These are phyloP conservation scores for Taxidea taxus DNA, from an alignment of 2,113 vertebrate species.

Conservation along the genomic window DNA sequence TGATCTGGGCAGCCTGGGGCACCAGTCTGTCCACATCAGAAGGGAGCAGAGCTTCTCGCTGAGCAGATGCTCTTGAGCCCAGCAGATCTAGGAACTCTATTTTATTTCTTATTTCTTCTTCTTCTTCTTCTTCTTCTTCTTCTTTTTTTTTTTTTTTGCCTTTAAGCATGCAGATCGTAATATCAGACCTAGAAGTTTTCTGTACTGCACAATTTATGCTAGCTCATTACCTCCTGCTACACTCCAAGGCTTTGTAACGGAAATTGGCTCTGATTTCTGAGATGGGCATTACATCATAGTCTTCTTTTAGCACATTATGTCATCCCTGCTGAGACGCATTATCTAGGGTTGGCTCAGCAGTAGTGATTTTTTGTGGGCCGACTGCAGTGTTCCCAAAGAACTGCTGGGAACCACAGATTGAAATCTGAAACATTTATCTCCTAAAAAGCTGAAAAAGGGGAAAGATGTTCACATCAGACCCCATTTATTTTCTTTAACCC, in stretches of 20 bases:
- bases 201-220: conserved; percentile 77
- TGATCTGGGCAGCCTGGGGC: conserved; percentile 68
- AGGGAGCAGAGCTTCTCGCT: background rate
- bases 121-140: background rate
- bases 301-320: conserved; percentile 92
- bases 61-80: conserved; percentile 43
- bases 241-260: conserved; percentile 81
- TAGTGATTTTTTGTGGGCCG: conserved; percentile 84
- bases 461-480: conserved; percentile 80
- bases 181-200: conserved; percentile 69
- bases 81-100: conserved; percentile 73
- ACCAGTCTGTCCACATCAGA: conserved; percentile 26
- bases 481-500: conserved; percentile 79
- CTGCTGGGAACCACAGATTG: conserved; percentile 86
- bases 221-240: conserved; percentile 80
- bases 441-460: conserved; percentile 81
- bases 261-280: conserved; percentile 85
- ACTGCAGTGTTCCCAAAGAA: conserved; percentile 86
- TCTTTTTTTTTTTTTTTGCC: background rate
- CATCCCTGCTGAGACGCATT: conserved; percentile 89
- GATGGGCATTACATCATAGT: conserved; percentile 88
- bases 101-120: background rate
- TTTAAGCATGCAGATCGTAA: conserved; percentile 63
- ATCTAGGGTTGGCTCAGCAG: conserved; percentile 86
- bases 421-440: conserved; percentile 88